Percentiles rank a stretch among this genome's conserved stretches.
Conservation (phyloP, 2,113 vertebrate species). For the Hydrolagus affinis region DNA sequence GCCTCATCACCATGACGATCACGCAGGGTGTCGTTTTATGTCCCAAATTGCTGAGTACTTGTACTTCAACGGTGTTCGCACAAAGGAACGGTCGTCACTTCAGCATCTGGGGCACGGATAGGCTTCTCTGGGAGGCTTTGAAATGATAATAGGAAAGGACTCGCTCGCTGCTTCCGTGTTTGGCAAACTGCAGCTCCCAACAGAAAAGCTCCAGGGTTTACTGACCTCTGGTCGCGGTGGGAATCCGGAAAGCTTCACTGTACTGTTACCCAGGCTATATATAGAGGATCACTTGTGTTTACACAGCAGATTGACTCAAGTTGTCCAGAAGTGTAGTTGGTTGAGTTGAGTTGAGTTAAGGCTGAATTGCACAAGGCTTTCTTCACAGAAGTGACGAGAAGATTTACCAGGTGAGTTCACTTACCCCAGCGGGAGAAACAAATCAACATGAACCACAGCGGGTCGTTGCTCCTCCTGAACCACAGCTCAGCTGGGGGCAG, state of each 20-base stretch:
- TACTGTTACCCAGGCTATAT: no score
- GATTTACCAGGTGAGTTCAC: not conserved
- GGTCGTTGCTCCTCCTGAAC: not conserved
- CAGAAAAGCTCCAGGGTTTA: not conserved
- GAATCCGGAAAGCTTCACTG: not conserved
- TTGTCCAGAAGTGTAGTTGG: not conserved
- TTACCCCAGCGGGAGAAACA: not conserved
- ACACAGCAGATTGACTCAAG: not conserved
- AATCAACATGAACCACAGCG: not conserved
- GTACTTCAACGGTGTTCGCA: not conserved
- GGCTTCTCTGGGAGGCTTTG: not conserved
- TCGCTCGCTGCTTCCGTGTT: not conserved
- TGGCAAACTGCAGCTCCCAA: not conserved
- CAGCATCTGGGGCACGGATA: not conserved
- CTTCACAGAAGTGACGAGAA: not conserved
- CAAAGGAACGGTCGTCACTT: not conserved
- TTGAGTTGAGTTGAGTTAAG: not conserved
- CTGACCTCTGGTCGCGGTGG: not conserved
- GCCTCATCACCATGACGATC: not conserved
- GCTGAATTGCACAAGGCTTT: not conserved
- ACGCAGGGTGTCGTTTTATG: not conserved
- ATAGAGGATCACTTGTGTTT: no score
- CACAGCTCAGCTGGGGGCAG: not conserved
- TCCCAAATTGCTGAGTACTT: not conserved
- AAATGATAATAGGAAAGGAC: conserved; percentile 1